phyloP scores from a whole-genome alignment of 2,113 vertebrate genomes.

The Zosterops lateralis region DNA sequence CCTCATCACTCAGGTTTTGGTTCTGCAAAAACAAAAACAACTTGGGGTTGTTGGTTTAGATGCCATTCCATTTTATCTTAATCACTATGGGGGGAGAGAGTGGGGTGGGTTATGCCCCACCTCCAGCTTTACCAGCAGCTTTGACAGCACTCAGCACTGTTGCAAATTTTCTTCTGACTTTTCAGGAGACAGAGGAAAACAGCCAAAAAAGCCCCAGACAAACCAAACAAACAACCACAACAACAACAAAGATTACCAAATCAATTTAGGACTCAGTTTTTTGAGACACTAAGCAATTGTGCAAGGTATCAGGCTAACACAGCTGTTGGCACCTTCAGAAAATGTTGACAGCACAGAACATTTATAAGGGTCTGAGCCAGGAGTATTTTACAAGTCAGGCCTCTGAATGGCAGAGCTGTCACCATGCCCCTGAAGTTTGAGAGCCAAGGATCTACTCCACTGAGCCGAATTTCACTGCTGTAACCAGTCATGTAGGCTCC shows the following conservation, averaged over 20 bases:
- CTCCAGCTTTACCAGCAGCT: neutral
- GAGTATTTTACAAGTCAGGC: neutral
- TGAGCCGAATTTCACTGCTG: neutral
- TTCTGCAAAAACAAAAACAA: slow-evolving; percentile 52
- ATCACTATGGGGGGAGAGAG: neutral
- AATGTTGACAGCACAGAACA: neutral
- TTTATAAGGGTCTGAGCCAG: neutral
- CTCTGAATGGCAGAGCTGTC: neutral
- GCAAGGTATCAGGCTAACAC: neutral
- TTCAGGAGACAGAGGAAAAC: neutral
- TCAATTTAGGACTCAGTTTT: neutral
- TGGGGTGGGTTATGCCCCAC: neutral
- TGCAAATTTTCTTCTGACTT: neutral
- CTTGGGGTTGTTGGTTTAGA: neutral
- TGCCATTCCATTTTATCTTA: slow-evolving; percentile 31
- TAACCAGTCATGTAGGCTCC: neutral
- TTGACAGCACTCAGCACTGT: neutral
- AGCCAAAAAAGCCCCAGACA: neutral
- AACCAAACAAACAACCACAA: neutral
- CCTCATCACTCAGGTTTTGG: slow-evolving; percentile 58
- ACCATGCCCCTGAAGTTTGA: neutral
- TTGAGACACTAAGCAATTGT: neutral
- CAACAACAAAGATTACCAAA: neutral
- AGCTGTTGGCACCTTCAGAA: neutral
- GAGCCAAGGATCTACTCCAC: neutral